Evolutionary conservation across 2,797 vertebrate species (phyloP).

Genomic region (Numenius phaeopus): DNA sequence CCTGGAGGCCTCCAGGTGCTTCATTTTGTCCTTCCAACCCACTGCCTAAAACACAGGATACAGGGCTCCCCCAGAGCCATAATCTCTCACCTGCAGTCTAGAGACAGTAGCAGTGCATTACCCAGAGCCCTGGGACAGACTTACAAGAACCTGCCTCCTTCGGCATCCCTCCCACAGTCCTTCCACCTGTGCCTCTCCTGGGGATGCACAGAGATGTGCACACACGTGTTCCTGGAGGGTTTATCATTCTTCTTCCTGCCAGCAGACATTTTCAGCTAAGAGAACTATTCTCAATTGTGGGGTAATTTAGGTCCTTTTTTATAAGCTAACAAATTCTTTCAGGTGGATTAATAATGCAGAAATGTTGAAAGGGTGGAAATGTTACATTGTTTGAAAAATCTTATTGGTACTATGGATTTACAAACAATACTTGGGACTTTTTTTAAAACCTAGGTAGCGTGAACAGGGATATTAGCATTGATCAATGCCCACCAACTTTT

Average conservation of each 20-base stretch:
- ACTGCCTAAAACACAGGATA: neutral
- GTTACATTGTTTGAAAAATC: neutral
- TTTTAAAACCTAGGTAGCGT: neutral
- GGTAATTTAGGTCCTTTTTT: neutral
- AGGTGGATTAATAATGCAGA: neutral
- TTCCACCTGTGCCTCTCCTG: neutral
- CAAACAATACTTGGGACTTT: neutral
- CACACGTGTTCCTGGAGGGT: fast-evolving
- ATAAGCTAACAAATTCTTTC: neutral
- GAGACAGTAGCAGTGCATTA: neutral
- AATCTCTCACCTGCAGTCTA: neutral
- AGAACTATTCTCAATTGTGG: neutral
- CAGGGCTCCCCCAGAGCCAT: neutral
- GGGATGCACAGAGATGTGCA: neutral
- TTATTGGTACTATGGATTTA: neutral
- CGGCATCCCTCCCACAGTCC: fast-evolving
- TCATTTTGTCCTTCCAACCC: neutral
- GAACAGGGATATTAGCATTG: neutral
- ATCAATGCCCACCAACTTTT: neutral
- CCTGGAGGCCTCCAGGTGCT: neutral
- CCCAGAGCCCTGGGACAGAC: neutral
- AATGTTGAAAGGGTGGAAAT: neutral
- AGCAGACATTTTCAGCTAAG: neutral
- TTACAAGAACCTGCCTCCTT: neutral
- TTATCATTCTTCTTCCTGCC: neutral